Conservation (phyloP, 2,888 invertebrate genomes). For the Ophion costatus region DNA sequence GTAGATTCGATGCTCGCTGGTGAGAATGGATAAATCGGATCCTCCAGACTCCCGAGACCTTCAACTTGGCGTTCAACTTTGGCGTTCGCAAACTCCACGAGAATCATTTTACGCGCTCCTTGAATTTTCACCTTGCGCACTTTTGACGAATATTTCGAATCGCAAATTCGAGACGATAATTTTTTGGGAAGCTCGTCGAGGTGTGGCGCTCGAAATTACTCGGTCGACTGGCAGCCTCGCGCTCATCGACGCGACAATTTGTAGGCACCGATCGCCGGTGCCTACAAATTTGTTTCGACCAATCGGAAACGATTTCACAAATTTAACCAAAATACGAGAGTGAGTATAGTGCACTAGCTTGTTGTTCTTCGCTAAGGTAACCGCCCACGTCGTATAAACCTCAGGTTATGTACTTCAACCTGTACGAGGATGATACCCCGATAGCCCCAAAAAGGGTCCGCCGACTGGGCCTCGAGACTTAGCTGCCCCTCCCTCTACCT, state of each 20-base stretch:
- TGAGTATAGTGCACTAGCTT: conserved; percentile 58
- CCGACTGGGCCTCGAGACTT: background rate
- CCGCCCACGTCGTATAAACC: conserved; percentile 47
- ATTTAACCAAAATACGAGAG: conserved; percentile 17
- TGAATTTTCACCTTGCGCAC: conserved; percentile 11
- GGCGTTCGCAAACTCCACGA: conserved; percentile 56
- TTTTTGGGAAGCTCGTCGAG: background rate
- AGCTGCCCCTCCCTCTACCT: background rate
- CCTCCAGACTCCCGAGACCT: conserved; percentile 37
- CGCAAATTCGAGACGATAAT: background rate
- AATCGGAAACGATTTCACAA: conserved; percentile 55
- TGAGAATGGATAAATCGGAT: conserved; percentile 65
- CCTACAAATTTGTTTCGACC: too few species aligned
- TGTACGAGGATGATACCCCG: conserved; percentile 51
- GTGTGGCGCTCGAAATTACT: conserved; percentile 33
- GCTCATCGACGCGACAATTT: conserved; percentile 70
- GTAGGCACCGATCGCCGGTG: conserved; percentile 60
- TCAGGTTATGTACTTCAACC: conserved; percentile 52
- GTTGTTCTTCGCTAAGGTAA: conserved; percentile 1
- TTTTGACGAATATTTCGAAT: background rate
- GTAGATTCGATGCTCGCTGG: conserved; percentile 68
- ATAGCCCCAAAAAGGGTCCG: conserved; percentile 33
- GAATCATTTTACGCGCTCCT: conserved; percentile 51
- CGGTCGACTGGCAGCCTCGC: conserved; percentile 69
- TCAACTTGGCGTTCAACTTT: conserved; percentile 49